Base-by-base conservation (phyloP, 2,888 invertebrate species). In the Aleiodes testaceus region DNA sequence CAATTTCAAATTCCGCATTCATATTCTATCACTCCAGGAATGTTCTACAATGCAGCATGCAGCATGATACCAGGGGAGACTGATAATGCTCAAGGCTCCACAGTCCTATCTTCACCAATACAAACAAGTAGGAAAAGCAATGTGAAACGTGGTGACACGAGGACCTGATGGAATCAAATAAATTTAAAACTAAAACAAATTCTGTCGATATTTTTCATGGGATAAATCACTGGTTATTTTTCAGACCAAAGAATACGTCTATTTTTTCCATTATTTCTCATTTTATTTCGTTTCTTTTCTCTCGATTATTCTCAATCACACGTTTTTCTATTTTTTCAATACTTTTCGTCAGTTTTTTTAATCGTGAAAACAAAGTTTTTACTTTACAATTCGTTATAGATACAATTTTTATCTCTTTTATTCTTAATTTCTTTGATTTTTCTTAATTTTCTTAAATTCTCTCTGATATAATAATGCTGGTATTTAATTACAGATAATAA, bases 21-120 rank as follows among this genome's bases (percentile, higher is more conserved):
- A 36, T 9, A 6, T 36, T 36, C 11, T 11, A 36, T 36, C 7
- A 9, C 26, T 64, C 22, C 49, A 72, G 72, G 64, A 42, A 67
- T 63, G 44, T 64, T 64, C 16, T 67, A 63, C 49, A 64, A 63
- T 49, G 59, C 45, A 5, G 55, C 66, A 26, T 42, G 53, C 49
- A 47, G 20, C 52, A 36, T 69, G 61, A 70, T 69, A 52, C 69
- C 66, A 16, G 49, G 49, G 14, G 55, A 68, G 30, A 50, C 66
- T 44, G 53, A 44, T 12, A 63, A 63, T 45, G 63, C 45, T 7
- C 63, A 44, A 22, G 44, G 36, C 36, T 59, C 59, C 3, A 59
- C 59, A 14, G 45, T 45, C 6, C 45, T 63, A 11, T 45, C 45
- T 22, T 63, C 63, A 4, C 45, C 63, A 45, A 22, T 63, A 44